These are phyloP conservation scores for Rhagologus leucostigma DNA, from an alignment of 2,113 vertebrate species.

Conservation along the genomic window DNA sequence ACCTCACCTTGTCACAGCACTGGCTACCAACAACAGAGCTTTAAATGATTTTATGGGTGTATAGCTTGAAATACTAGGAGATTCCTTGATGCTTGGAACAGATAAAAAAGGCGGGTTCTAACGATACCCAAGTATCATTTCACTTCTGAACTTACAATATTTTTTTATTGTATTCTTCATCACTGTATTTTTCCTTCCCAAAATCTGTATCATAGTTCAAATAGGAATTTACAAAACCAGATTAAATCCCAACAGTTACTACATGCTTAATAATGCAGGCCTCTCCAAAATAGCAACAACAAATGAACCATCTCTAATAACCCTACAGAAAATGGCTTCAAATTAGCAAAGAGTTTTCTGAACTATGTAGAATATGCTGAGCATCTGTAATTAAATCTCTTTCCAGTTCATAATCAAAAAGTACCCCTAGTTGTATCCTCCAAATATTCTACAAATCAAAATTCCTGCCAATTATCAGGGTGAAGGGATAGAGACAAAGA, in stretches of 20 bases:
- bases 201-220: not conserved
- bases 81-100: not conserved
- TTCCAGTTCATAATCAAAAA: not conserved
- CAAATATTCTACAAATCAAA: not conserved
- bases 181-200: not conserved
- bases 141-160: not conserved
- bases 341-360: not conserved
- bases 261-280: not conserved
- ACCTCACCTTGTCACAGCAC: not conserved
- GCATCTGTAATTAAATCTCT: not conserved
- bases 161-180: not conserved
- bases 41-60: not conserved
- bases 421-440: not conserved
- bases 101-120: not conserved
- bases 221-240: not conserved
- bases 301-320: not conserved
- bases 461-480: not conserved
- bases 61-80: not conserved
- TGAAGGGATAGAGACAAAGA: not conserved
- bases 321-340: not conserved
- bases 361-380: not conserved
- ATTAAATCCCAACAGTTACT: not conserved
- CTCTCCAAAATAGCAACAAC: not conserved
- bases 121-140: fast-evolving
- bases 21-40: not conserved